These are phyloP conservation scores for Macropodus opercularis DNA, from an alignment of 2,797 vertebrate genomes.

Conservation along the genomic window DNA sequence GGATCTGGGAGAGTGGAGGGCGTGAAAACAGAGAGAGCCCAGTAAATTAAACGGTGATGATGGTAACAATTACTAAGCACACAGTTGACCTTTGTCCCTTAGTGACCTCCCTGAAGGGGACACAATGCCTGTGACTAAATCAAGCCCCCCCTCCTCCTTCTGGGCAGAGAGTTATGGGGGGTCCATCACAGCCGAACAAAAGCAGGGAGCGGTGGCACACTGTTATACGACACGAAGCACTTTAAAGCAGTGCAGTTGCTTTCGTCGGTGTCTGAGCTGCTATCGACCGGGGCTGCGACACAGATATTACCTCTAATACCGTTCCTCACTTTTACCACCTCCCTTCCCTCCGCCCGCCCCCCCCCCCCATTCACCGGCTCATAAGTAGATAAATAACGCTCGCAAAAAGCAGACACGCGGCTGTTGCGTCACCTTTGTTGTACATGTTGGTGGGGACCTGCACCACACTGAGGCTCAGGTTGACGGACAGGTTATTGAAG, in stretches of 20 bases:
- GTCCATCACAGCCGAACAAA: slow-evolving; percentile 77
- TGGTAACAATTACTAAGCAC: slow-evolving; percentile 44
- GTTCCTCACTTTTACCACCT: slow-evolving; percentile 42
- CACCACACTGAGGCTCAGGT: slow-evolving; percentile 95
- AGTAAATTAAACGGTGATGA: slow-evolving; percentile 67
- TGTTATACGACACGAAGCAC: slow-evolving; percentile 53
- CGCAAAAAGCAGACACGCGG: neutral
- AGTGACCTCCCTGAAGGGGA: slow-evolving; percentile 62
- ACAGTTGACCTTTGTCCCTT: slow-evolving; percentile 71
- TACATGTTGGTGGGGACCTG: slow-evolving; percentile 99
- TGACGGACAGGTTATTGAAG: slow-evolving; percentile 96
- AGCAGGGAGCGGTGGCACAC: slow-evolving; percentile 58
- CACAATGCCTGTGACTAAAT: slow-evolving; percentile 70
- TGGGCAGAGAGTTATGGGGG: slow-evolving; percentile 67
- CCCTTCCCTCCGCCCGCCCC: slow-evolving; percentile 29
- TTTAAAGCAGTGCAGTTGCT: slow-evolving; percentile 36
- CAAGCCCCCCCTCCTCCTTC: slow-evolving; percentile 52
- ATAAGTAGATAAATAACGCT: slow-evolving; percentile 29
- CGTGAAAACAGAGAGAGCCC: slow-evolving; percentile 21
- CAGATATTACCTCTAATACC: slow-evolving; percentile 30
- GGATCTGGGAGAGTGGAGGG: slow-evolving; percentile 81
- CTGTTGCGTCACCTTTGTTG: slow-evolving; percentile 82
- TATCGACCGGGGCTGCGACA: slow-evolving; percentile 55
- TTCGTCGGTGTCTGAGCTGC: slow-evolving; percentile 38
- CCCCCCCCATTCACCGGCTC: slow-evolving; percentile 26